These are phyloP conservation scores for Aurelia sp. DNA, from an alignment of 30 jellyfish, hydroid and myxozoan genomes.

Conservation along the genomic window DNA sequence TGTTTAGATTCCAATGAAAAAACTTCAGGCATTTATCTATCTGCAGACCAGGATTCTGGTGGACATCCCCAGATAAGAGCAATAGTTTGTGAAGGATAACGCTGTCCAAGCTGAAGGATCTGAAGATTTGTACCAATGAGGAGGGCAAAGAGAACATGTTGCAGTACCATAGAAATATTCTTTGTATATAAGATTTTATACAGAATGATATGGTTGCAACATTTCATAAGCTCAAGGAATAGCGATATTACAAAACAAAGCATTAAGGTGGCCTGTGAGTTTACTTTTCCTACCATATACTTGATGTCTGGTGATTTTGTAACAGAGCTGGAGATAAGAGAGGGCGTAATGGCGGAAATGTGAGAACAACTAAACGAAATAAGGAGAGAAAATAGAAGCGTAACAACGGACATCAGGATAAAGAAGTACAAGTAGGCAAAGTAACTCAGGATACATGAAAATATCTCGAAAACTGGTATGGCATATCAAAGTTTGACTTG, in stretches of 20 bases:
- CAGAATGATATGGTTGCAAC: not conserved
- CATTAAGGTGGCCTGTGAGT: not conserved
- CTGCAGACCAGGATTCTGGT: conserved; percentile 37
- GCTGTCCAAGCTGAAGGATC: conserved; percentile 1
- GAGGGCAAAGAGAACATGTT: conserved; percentile 5
- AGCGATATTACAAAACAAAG: not conserved
- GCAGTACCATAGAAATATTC: not conserved
- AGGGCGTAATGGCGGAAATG: conserved; percentile 7
- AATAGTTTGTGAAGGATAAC: conserved; percentile 1
- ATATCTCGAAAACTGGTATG: not conserved
- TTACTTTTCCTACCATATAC: not conserved
- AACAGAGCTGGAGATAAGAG: not conserved
- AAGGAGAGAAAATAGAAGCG: not conserved
- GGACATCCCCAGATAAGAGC: conserved; percentile 24
- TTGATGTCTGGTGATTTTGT: not conserved
- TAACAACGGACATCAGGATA: not conserved
- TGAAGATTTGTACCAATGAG: not conserved
- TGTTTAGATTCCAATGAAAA: conserved; percentile 58
- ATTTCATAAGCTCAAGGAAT: not conserved
- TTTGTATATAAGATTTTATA: not conserved
- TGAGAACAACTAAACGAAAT: not conserved
- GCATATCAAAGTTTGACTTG: not conserved
- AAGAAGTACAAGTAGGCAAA: conserved; percentile 2
- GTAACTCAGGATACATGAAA: not conserved
- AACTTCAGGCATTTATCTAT: conserved; percentile 23